Percentiles rank a stretch among this genome's conserved stretches.
phyloP scores from a whole-genome alignment of 2,888 invertebrate species.

The Cinara cedri region DNA sequence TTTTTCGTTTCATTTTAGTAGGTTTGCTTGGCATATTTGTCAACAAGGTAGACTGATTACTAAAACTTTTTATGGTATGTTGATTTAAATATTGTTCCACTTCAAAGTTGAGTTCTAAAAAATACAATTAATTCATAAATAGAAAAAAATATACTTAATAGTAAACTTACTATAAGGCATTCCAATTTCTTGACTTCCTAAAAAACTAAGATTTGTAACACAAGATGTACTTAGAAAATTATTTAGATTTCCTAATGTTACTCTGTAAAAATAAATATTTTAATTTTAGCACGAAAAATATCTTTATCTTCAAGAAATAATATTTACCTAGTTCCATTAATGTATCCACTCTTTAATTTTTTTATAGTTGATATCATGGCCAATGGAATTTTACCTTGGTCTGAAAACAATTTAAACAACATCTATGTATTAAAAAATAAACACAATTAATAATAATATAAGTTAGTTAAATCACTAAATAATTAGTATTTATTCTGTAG shows the following conservation, averaged over 20 bases:
- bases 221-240: constrained; percentile 98
- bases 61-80: constrained; percentile 80
- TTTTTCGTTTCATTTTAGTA: constrained; percentile 71
- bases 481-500: background rate
- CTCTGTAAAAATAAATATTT: constrained; percentile 65
- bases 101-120: constrained; percentile 76
- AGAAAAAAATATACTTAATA: too few species aligned
- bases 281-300: constrained; percentile 18
- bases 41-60: constrained; percentile 73
- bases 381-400: constrained; percentile 88
- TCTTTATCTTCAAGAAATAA: constrained; percentile 16
- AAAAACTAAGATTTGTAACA: constrained; percentile 93
- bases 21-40: constrained; percentile 65
- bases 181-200: constrained; percentile 91
- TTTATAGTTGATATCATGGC: constrained; percentile 98
- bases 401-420: constrained; percentile 66
- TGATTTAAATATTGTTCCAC: constrained; percentile 88
- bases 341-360: constrained; percentile 96
- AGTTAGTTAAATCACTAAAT: constrained; percentile 11
- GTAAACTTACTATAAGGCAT: constrained; percentile 76
- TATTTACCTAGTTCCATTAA: constrained; percentile 84
- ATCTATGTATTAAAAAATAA: constrained; percentile 30
- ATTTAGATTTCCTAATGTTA: constrained; percentile 90
- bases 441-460: constrained; percentile 10
- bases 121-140: constrained; percentile 41